Evolutionary conservation across 2,113 vertebrate species (phyloP), one percentile per base, ranked within the genome.

Genomic region (Ameiurus melas): DNA sequence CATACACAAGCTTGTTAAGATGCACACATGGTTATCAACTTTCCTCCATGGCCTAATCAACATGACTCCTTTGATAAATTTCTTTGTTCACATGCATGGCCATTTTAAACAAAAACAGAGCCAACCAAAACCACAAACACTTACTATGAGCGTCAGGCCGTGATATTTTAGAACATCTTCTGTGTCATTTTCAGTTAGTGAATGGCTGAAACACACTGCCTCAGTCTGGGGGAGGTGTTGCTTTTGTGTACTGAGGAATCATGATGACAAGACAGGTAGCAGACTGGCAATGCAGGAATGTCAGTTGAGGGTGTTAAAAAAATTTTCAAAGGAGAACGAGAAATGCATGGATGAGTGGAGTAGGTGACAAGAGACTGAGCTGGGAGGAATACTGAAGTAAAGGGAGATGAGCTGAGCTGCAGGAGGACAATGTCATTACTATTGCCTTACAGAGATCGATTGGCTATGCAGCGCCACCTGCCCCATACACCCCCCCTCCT

Each of bases 371-470:
- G 70, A 89, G 70, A 80, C 55, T 47, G 79, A 88, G 39, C 53
- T 89, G 79, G 17, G 4, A 47, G 80, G 62, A 68, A 81, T 60
- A 62, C 33, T 43, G 22, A 58, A 58, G 55, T 13, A 58, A 5
- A 86, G 7, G 70, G 75, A 83, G 78, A 90, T 85, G 83, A 64
- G 78, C 90, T 85, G 83, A 64, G 62, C 86, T 87, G 87, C 90
- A 91, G 87, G 85, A 88, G 53, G 64, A 91, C 90, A 92, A 89
- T 92, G 93, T 93, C 92, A 93, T 73, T 70, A 87, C 92, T 90
- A 93, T 94, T 88, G 64, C 84, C 86, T 95, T 94, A 93, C 94
- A 91, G 82, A 88, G 89, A 93, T 93, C 92, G 78, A 94, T 94
- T 82, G 27, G 89, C 91, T 88, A 90, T 88, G 90, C 91, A 86